phyloP scores from a whole-genome alignment of 2,113 vertebrate species.

The Antennarius striatus region DNA sequence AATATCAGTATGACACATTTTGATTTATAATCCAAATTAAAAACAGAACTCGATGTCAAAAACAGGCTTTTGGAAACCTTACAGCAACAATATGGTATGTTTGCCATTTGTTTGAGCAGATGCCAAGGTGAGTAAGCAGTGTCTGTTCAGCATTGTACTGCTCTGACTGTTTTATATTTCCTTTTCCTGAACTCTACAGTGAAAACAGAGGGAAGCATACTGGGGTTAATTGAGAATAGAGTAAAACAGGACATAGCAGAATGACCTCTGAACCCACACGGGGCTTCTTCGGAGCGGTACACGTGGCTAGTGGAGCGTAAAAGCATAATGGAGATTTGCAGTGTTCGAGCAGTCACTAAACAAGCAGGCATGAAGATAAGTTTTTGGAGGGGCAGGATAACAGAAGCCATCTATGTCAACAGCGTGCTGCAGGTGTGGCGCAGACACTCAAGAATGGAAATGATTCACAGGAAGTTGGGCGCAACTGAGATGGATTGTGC shows the following conservation, averaged over 20 bases:
- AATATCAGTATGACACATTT: background rate
- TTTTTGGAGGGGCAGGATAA: too few relatives aligned
- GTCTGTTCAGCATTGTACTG: slow-evolving; percentile 57
- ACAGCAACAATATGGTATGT: slow-evolving; percentile 33
- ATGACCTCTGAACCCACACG: slow-evolving; percentile 78
- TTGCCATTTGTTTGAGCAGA: slow-evolving; percentile 44
- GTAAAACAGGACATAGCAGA: slow-evolving; percentile 82
- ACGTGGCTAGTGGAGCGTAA: slow-evolving; percentile 59
- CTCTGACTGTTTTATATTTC: slow-evolving; percentile 81
- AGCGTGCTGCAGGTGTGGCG: too few relatives aligned
- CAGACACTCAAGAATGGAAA: slow-evolving; percentile 76
- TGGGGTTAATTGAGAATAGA: slow-evolving; percentile 89
- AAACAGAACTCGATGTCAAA: slow-evolving; percentile 13
- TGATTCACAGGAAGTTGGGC: slow-evolving; percentile 82
- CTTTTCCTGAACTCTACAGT: slow-evolving; percentile 75
- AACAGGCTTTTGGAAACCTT: background rate
- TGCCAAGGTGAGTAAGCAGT: slow-evolving; percentile 37
- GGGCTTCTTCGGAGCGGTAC: slow-evolving; percentile 78
- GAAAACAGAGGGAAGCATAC: slow-evolving; percentile 87
- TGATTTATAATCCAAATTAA: background rate
- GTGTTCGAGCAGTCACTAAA: too few relatives aligned
- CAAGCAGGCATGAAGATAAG: too few relatives aligned
- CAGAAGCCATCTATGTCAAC: too few relatives aligned
- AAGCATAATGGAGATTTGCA: slow-evolving; percentile 8
- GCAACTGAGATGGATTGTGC: slow-evolving; percentile 82